phyloP scores from a whole-genome alignment of 2,888 invertebrate species.

The Xylota segnis region DNA sequence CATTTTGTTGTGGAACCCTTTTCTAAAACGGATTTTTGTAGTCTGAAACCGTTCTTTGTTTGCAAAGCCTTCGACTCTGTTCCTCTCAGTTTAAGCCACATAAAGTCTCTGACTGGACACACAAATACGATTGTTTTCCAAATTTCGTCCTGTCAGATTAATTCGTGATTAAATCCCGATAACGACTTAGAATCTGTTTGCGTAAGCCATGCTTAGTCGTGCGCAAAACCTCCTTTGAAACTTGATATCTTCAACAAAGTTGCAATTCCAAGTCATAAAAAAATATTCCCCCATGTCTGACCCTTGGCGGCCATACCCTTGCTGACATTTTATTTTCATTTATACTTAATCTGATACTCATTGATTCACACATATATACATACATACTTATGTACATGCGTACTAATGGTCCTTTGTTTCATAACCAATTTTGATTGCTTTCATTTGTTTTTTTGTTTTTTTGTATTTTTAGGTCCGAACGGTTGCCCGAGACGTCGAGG shows the following conservation, averaged over 20 bases:
- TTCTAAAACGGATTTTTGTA: too few species aligned
- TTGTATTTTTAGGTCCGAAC: slow-evolving; percentile 93
- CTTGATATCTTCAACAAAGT: background rate
- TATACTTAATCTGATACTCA: background rate
- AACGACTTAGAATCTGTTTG: too few species aligned
- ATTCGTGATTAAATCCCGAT: too few species aligned
- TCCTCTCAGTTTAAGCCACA: too few species aligned
- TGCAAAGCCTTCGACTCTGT: too few species aligned
- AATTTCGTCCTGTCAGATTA: too few species aligned
- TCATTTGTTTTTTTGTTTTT: slow-evolving; percentile 77
- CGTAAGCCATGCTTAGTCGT: background rate
- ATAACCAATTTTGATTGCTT: slow-evolving; percentile 14
- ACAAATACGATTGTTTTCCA: too few species aligned
- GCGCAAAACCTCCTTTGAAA: too few species aligned
- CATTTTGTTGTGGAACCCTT: too few species aligned
- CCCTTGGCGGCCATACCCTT: background rate
- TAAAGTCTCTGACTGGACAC: too few species aligned
- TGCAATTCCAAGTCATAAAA: background rate
- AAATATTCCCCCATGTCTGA: background rate
- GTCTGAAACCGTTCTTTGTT: too few species aligned
- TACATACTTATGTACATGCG: background rate
- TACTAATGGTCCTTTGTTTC: slow-evolving; percentile 45
- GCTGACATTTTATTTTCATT: slow-evolving; percentile 38
- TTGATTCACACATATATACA: background rate
- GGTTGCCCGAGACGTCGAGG: slow-evolving; percentile 97